phyloP scores from a whole-genome alignment of 1,140 invertebrate species.

The Drosophila orosa region DNA sequence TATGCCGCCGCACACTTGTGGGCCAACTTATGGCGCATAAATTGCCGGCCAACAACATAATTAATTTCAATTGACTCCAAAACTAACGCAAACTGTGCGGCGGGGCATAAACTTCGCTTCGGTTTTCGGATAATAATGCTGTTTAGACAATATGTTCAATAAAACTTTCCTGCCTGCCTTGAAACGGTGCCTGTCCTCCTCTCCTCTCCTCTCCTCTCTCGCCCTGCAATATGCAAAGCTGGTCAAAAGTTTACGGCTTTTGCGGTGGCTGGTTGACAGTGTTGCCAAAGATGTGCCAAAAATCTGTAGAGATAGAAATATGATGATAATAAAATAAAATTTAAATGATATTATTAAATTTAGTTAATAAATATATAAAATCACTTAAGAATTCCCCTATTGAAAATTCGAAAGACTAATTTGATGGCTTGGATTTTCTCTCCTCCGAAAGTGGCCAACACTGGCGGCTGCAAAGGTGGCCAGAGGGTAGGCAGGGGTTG shows the following conservation, averaged over 20 bases:
- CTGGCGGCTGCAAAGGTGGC: constrained; percentile 12
- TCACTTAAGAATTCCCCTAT: not conserved
- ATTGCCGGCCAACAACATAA: constrained; percentile 68
- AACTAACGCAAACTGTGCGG: constrained; percentile 38
- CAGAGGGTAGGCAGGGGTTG: constrained; percentile 12
- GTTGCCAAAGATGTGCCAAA: constrained; percentile 12
- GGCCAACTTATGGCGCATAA: constrained; percentile 76
- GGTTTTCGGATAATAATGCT: constrained; percentile 54
- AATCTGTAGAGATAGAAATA: not conserved
- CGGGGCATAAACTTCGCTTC: constrained; percentile 16
- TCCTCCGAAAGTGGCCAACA: not conserved
- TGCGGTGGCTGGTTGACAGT: constrained; percentile 1
- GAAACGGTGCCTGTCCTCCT: not conserved
- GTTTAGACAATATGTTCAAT: constrained; percentile 80
- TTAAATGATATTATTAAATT: not conserved
- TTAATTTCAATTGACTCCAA: constrained; percentile 76
- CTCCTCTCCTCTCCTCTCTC: constrained; percentile 17
- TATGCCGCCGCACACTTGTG: constrained; percentile 74
- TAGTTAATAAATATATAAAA: not conserved
- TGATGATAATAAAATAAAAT: not conserved
- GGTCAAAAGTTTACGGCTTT: constrained; percentile 49
- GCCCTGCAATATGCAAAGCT: constrained; percentile 45
- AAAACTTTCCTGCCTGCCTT: constrained; percentile 58
- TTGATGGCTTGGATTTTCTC: no score
- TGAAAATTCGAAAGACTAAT: no score